A percentile compares a stretch with the other conserved stretches of the same genome.
Evolutionary conservation across 92 coral and sea anemone genomes (phyloP).

Genomic region (Metridium senile): DNA sequence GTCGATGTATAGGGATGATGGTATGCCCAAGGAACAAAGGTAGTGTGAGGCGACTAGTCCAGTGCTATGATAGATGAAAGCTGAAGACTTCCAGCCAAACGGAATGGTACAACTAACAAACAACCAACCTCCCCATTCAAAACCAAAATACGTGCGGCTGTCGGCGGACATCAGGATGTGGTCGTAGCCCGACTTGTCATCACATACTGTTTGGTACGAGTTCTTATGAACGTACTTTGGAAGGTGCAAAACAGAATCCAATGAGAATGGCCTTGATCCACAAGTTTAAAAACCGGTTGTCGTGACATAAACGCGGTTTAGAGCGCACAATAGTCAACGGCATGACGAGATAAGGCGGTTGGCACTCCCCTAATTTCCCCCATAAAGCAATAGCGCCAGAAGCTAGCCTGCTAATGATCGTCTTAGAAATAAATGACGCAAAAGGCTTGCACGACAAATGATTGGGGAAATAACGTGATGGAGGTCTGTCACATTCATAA

Average conservation of each 20-base stretch:
- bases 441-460: constrained; percentile 48
- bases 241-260: constrained; percentile 2
- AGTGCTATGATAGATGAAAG: constrained; percentile 38
- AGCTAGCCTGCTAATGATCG: constrained; percentile 27
- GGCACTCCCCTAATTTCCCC: constrained; percentile 34
- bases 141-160: constrained; percentile 27
- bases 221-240: constrained; percentile 12
- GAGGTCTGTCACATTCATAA: constrained; percentile 28
- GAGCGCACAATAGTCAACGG: constrained; percentile 38
- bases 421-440: constrained; percentile 24
- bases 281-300: constrained; percentile 21
- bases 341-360: constrained; percentile 34
- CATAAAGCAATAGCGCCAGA: constrained; percentile 39
- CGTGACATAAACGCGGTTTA: constrained; percentile 35
- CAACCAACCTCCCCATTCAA: constrained; percentile 12
- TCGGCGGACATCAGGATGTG: constrained; percentile 23
- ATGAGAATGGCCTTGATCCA: constrained; percentile 27
- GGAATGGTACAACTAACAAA: constrained; percentile 22
- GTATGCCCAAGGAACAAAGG: constrained; percentile 28
- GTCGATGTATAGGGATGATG: constrained; percentile 39
- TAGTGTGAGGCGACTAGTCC: constrained; percentile 38
- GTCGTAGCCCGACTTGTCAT: constrained; percentile 25
- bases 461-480: constrained; percentile 34
- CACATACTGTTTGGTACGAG: constrained; percentile 29
- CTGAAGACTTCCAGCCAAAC: constrained; percentile 37